These are phyloP conservation scores for Habroteleia sp. DNA, from an alignment of 2,888 invertebrate genomes.

Conservation along the genomic window DNA sequence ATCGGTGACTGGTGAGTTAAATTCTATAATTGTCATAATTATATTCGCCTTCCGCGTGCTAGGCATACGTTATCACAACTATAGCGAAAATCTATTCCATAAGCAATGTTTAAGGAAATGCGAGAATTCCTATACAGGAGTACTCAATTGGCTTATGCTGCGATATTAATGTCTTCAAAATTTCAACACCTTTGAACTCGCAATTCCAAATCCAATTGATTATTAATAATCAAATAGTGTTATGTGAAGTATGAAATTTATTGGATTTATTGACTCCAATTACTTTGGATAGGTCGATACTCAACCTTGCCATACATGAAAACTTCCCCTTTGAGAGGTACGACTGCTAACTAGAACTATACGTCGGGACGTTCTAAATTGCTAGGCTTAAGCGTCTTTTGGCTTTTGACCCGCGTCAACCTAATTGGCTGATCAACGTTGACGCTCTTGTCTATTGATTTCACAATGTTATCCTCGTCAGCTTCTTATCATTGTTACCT, in stretches of 20 bases:
- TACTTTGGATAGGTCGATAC: conserved; percentile 77
- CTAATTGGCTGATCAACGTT: conserved; percentile 60
- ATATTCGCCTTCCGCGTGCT: conserved; percentile 31
- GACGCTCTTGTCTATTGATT: conserved; percentile 50
- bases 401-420: conserved; percentile 67
- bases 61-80: too few relatives aligned
- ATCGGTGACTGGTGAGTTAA: conserved; percentile 78
- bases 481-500: conserved; percentile 37
- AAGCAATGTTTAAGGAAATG: conserved; percentile 18
- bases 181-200: conserved; percentile 14
- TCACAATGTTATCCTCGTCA: conserved; percentile 40
- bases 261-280: conserved; percentile 64
- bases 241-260: not conserved
- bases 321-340: conserved; percentile 77
- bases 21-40: conserved; percentile 7
- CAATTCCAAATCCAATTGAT: conserved; percentile 43
- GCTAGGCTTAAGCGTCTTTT: conserved; percentile 71
- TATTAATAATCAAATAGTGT: conserved; percentile 15
- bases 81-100: not conserved
- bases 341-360: conserved; percentile 70
- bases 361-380: conserved; percentile 69
- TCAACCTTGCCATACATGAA: conserved; percentile 77
- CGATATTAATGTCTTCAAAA: conserved; percentile 1
- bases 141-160: conserved; percentile 8
- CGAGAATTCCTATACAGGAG: conserved; percentile 16